These are phyloP conservation scores for Tribolium castaneum DNA, from an alignment of 1,140 invertebrate genomes.

Conservation along the genomic window DNA sequence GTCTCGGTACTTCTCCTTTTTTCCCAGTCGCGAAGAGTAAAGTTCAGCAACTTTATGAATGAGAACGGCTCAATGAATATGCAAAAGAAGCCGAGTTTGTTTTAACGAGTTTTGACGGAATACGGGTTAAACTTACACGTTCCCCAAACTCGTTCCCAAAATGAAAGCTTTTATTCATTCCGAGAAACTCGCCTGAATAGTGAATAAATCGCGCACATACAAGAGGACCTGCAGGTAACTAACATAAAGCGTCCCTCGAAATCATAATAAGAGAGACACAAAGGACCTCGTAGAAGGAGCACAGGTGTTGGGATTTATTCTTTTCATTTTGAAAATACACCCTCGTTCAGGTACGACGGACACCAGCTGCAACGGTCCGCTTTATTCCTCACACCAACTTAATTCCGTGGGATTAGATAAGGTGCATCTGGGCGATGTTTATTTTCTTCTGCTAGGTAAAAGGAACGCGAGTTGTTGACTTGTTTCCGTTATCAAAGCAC, in stretches of 20 bases:
- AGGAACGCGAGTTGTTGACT: neutral
- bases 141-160: neutral
- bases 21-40: constrained; percentile 3
- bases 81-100: neutral
- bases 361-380: neutral
- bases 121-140: neutral
- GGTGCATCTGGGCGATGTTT: neutral
- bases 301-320: neutral
- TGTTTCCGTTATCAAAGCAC: neutral
- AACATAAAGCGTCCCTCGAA: neutral
- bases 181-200: neutral
- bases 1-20: neutral
- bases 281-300: neutral
- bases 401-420: neutral
- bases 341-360: neutral
- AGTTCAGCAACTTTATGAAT: constrained; percentile 25
- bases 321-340: neutral
- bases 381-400: neutral
- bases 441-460: neutral
- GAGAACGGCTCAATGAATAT: constrained; percentile 14
- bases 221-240: neutral
- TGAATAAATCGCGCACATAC: neutral
- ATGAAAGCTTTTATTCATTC: neutral
- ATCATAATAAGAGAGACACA: neutral
- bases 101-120: neutral